Evolutionary conservation across 1,140 invertebrate species (phyloP).

Genomic region (Bombus balteatus): DNA sequence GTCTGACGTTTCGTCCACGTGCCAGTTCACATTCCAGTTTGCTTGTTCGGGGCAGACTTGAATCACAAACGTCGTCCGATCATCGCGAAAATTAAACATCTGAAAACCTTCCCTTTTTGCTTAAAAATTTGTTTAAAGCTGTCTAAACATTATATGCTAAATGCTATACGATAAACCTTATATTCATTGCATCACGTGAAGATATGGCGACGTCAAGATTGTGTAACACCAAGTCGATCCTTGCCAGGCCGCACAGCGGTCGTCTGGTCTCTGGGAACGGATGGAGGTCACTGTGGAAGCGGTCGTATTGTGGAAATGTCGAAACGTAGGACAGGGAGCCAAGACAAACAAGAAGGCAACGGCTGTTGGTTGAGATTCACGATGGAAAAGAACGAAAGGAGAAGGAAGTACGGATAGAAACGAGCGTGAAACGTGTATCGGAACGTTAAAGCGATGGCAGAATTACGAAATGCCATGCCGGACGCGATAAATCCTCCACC

Average conservation of each 20-base stretch:
- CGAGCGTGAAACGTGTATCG: neutral
- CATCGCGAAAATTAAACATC: too few relatives aligned
- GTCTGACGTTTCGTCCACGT: too few relatives aligned
- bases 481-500: neutral
- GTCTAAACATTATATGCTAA: neutral
- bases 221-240: neutral
- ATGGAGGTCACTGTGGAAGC: neutral
- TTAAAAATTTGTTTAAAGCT: too few relatives aligned
- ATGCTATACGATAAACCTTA: neutral
- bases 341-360: neutral
- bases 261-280: neutral
- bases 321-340: conserved; percentile 8
- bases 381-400: neutral
- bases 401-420: neutral
- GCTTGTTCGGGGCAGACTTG: too few relatives aligned
- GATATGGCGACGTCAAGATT: neutral
- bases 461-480: conserved; percentile 8
- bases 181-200: neutral
- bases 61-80: too few relatives aligned
- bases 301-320: conserved; percentile 4
- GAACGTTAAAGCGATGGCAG: neutral
- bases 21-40: neutral
- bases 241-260: conserved; percentile 12
- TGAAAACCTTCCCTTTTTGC: too few relatives aligned
- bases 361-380: neutral